Conservation (phyloP, 2,888 invertebrate genomes). For the Agonopterix arenella region DNA sequence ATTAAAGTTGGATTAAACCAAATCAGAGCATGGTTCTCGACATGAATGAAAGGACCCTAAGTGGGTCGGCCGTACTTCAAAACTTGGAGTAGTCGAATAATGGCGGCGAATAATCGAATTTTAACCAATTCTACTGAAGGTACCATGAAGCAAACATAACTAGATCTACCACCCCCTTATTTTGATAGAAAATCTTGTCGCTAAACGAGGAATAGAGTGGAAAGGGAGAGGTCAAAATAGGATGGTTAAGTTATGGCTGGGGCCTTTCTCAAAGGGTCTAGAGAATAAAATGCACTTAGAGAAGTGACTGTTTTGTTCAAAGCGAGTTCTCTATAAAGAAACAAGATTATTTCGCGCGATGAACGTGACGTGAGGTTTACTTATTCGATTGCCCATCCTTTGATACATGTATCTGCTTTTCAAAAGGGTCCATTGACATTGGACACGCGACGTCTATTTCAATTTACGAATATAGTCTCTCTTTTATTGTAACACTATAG, state of each 20-base stretch:
- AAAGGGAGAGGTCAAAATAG: not conserved
- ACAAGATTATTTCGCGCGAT: constrained; percentile 46
- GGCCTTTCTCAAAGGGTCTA: constrained; percentile 44
- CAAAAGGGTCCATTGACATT: too few species aligned
- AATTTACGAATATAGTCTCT: too few species aligned
- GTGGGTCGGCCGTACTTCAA: constrained; percentile 35
- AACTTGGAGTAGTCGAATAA: constrained; percentile 50
- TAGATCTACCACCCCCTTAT: constrained; percentile 14
- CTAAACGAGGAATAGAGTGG: not conserved
- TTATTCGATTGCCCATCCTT: constrained; percentile 24
- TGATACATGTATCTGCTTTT: constrained; percentile 10
- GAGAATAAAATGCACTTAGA: constrained; percentile 59
- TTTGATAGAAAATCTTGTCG: not conserved
- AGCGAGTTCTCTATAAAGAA: constrained; percentile 36
- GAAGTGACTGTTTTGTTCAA: constrained; percentile 44
- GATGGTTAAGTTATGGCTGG: constrained; percentile 19
- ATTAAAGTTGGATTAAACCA: constrained; percentile 41
- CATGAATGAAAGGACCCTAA: constrained; percentile 36
- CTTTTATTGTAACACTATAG: too few species aligned
- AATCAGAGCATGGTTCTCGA: constrained; percentile 31
- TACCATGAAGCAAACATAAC: constrained; percentile 19
- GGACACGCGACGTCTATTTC: too few species aligned
- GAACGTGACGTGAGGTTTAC: constrained; percentile 32
- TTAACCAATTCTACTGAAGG: constrained; percentile 51
- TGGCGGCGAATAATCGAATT: constrained; percentile 58